Percentiles rank a stretch among this genome's conserved stretches.
phyloP scores from a whole-genome alignment of 2,797 vertebrate genomes.

The Aselliscus stoliczkanus region DNA sequence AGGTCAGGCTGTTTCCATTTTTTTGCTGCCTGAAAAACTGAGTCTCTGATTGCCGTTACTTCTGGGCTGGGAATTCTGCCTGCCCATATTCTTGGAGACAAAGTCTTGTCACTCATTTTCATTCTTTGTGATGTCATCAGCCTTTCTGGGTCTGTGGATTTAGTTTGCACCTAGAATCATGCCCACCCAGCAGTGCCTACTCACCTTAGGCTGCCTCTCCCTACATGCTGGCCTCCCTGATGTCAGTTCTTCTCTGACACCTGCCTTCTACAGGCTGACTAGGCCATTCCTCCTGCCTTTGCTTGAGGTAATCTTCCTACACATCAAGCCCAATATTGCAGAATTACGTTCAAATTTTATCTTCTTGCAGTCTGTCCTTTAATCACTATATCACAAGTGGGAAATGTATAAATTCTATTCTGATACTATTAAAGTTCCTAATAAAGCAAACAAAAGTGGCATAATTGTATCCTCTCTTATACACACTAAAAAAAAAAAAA shows the following conservation, averaged over 20 bases:
- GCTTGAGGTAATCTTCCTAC: neutral
- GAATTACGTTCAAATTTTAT: neutral
- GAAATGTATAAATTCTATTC: neutral
- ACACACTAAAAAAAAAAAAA: neutral
- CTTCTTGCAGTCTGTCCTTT: neutral
- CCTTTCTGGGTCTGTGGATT: neutral
- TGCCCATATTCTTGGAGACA: neutral
- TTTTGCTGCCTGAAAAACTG: neutral
- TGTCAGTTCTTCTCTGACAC: neutral
- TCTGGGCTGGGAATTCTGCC: neutral
- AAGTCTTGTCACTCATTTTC: neutral
- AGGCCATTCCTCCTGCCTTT: neutral
- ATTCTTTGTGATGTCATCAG: neutral
- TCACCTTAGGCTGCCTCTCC: too few species aligned
- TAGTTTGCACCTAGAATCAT: neutral
- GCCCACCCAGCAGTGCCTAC: accelerated
- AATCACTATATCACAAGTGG: neutral
- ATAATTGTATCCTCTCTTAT: neutral
- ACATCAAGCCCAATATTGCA: neutral
- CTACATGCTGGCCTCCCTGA: neutral
- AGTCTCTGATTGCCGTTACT: neutral
- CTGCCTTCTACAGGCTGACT: accelerated
- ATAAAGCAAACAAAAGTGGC: neutral
- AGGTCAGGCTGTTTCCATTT: neutral
- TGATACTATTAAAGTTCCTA: neutral